A percentile compares a stretch with the other conserved stretches of the same genome.
Evolutionary conservation across 2,888 invertebrate species (phyloP).

Genomic region (Luperina nickerlii): DNA sequence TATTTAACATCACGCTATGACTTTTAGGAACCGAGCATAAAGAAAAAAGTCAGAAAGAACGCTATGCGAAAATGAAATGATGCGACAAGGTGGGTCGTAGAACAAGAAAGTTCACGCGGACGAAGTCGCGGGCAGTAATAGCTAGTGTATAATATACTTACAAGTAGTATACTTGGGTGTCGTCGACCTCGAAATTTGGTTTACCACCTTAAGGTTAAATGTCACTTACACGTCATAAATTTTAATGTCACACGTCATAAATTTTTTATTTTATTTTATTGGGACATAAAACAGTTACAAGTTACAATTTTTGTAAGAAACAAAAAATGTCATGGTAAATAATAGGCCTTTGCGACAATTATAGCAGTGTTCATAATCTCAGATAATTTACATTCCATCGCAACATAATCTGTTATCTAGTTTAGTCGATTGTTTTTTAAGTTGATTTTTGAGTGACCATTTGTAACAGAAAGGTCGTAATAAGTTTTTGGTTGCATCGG

Average conservation of each 20-base stretch:
- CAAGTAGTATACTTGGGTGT: neutral
- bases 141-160: neutral
- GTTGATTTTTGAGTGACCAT: neutral
- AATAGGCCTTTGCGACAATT: neutral
- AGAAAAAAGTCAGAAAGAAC: too few relatives aligned
- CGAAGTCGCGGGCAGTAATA: too few relatives aligned
- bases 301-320: too few relatives aligned
- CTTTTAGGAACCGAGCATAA: too few relatives aligned
- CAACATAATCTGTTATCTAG: neutral
- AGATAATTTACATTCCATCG: neutral
- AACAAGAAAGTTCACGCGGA: too few relatives aligned
- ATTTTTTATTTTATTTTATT: too few relatives aligned
- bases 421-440: neutral
- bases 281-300: too few relatives aligned
- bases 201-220: neutral
- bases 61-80: too few relatives aligned
- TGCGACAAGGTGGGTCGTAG: too few relatives aligned
- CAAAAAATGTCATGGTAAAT: neutral
- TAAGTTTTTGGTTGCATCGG: too few relatives aligned
- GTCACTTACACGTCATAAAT: neutral
- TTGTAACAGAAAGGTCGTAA: too few relatives aligned
- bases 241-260: neutral
- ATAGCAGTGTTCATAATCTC: neutral
- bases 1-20: too few relatives aligned
- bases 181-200: neutral